Evolutionary conservation across 1,140 invertebrate genomes (phyloP).

Genomic region (Cotesia typhae): DNA sequence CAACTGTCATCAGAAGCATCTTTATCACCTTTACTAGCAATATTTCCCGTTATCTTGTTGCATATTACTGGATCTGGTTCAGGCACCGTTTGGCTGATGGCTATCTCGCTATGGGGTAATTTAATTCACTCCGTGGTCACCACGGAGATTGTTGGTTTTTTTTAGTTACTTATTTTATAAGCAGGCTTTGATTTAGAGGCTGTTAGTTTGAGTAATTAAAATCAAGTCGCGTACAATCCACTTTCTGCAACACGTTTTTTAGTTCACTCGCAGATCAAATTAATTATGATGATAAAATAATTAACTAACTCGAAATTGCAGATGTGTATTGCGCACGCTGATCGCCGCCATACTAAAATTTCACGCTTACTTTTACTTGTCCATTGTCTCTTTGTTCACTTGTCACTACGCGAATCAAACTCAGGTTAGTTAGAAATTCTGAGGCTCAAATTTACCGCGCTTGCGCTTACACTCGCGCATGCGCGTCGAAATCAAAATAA

Average conservation of each 20-base stretch:
- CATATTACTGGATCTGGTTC: slow-evolving; percentile 33
- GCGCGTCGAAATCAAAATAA: too few species aligned
- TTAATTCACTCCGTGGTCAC: background rate
- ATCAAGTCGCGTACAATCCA: background rate
- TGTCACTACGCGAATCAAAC: too few species aligned
- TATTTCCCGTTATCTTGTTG: slow-evolving; percentile 29
- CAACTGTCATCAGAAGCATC: slow-evolving; percentile 37
- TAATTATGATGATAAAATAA: slow-evolving; percentile 17
- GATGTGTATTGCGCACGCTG: slow-evolving; percentile 37
- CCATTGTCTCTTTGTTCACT: background rate
- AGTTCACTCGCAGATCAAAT: slow-evolving; percentile 10
- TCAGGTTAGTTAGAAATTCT: too few species aligned
- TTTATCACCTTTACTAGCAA: slow-evolving; percentile 42
- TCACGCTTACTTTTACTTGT: background rate
- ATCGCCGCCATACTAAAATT: slow-evolving; percentile 39
- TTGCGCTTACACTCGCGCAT: too few species aligned
- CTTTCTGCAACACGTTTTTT: slow-evolving; percentile 8
- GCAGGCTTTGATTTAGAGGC: too few species aligned
- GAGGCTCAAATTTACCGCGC: too few species aligned
- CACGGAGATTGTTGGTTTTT: background rate
- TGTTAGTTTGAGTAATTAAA: background rate
- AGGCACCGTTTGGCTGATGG: slow-evolving; percentile 17
- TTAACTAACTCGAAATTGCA: slow-evolving; percentile 3
- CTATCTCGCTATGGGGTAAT: background rate
- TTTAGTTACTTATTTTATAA: background rate